Percentiles rank a stretch among this genome's conserved stretches.
These are phyloP conservation scores for Dendronephthya gigantea DNA, from an alignment of 64 coral and sea anemone genomes.

Conservation along the genomic window DNA sequence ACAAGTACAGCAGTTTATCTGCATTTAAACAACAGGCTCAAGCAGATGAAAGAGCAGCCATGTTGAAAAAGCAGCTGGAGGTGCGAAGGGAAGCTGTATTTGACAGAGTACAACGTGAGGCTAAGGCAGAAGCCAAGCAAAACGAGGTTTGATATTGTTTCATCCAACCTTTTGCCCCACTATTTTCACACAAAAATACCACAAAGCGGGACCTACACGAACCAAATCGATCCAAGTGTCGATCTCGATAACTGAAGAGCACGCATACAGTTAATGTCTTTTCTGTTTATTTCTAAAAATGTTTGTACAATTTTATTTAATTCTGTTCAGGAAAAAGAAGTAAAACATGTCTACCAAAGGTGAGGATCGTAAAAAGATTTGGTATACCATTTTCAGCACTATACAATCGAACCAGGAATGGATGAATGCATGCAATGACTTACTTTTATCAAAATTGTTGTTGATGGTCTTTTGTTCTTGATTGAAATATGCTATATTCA, in stretches of 20 bases:
- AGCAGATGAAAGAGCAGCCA: constrained; percentile 75
- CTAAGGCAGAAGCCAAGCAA: constrained; percentile 38
- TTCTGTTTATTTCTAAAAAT: neutral
- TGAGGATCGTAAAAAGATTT: neutral
- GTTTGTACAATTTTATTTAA: neutral
- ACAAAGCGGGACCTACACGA: too few relatives aligned
- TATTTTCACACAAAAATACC: neutral
- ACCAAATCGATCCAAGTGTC: too few relatives aligned
- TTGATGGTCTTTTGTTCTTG: too few relatives aligned
- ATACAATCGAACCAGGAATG: too few relatives aligned
- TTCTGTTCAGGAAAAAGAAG: neutral
- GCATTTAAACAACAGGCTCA: constrained; percentile 44
- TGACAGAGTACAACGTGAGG: constrained; percentile 64
- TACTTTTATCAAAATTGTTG: too few relatives aligned
- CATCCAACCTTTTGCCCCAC: neutral
- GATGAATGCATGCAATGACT: too few relatives aligned
- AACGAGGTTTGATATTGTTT: constrained; percentile 51
- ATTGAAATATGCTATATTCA: too few relatives aligned
- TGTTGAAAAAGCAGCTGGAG: constrained; percentile 78
- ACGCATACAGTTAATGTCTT: too few relatives aligned
- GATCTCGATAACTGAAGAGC: too few relatives aligned
- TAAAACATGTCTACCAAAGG: neutral
- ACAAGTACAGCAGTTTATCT: neutral
- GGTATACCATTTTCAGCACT: neutral
- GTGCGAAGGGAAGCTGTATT: constrained; percentile 57